Conservation (phyloP, 2,888 invertebrate genomes). For the Linnaemya vulpina region DNA sequence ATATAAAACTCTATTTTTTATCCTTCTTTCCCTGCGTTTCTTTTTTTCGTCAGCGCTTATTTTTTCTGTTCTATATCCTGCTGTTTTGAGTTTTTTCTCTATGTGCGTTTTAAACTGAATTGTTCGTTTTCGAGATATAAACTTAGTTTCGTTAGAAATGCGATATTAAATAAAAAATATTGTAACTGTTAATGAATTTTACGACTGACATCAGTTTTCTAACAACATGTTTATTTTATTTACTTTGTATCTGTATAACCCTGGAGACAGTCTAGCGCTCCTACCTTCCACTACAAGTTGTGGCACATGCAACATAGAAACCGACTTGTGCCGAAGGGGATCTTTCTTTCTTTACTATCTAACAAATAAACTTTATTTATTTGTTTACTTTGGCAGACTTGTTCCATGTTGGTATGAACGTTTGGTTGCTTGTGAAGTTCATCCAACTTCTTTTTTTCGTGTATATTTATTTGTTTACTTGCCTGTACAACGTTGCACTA, state of each 20-base stretch:
- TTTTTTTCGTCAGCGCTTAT: no score
- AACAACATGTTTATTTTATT: not conserved
- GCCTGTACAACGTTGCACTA: constrained; percentile 8
- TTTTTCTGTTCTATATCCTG: no score
- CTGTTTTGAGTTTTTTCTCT: no score
- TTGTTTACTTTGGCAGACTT: constrained; percentile 29
- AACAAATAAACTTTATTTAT: constrained; percentile 32
- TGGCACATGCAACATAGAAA: not conserved
- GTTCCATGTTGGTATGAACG: constrained; percentile 12
- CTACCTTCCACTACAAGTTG: not conserved
- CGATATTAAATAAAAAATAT: not conserved
- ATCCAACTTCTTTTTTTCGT: constrained; percentile 12
- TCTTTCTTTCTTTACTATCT: constrained; percentile 17
- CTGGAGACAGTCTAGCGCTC: not conserved
- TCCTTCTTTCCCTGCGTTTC: no score
- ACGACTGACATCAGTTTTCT: not conserved
- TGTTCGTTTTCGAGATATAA: no score
- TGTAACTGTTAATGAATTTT: not conserved
- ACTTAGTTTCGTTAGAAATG: no score
- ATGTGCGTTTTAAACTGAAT: no score
- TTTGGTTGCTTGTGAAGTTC: constrained; percentile 14
- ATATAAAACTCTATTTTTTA: no score
- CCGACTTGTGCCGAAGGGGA: constrained; percentile 15
- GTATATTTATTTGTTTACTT: constrained; percentile 15
- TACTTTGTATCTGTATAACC: not conserved